Conservation (phyloP, 2,113 vertebrate genomes). For the Cercopithecus mona region DNA sequence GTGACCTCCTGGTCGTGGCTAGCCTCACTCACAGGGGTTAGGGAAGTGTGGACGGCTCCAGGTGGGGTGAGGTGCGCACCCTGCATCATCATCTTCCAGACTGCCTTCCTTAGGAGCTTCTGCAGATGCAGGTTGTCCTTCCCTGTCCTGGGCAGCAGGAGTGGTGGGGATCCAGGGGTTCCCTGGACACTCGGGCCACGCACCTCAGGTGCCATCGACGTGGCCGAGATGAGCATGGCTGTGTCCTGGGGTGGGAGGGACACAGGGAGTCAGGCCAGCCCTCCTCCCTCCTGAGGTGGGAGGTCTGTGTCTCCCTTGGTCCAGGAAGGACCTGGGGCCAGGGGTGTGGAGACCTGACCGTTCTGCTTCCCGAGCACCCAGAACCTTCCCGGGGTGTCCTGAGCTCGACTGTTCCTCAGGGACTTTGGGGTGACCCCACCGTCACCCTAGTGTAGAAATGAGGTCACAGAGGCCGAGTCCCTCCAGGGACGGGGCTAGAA, state of each 20-base stretch:
- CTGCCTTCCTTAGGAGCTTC: conserved; percentile 90
- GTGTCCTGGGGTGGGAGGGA: conserved; percentile 78
- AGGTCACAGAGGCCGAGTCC: rapidly evolving
- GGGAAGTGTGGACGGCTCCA: conserved; percentile 87
- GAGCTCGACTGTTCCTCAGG: rapidly evolving
- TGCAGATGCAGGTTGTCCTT: conserved; percentile 93
- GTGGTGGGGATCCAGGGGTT: conserved; percentile 87
- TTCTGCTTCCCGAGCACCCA: neutral
- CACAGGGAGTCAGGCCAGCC: neutral
- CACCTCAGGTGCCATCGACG: conserved; percentile 59
- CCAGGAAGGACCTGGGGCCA: rapidly evolving
- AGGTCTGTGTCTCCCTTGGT: rapidly evolving
- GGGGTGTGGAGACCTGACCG: rapidly evolving
- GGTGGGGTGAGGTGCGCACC: conserved; percentile 65
- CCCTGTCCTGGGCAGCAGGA: conserved; percentile 91
- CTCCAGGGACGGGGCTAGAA: neutral
- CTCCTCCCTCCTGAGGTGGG: rapidly evolving
- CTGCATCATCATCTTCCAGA: conserved; percentile 85
- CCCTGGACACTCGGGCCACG: conserved; percentile 76
- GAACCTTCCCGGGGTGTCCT: rapidly evolving
- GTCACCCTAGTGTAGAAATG: rapidly evolving
- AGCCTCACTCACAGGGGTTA: conserved; percentile 94
- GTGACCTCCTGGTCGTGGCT: conserved; percentile 88
- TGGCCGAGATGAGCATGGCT: conserved; percentile 88
- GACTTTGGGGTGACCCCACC: rapidly evolving